Evolutionary conservation across 2,797 vertebrate genomes (phyloP), one percentile per base, ranked within the genome.

Genomic region (Falco peregrinus): DNA sequence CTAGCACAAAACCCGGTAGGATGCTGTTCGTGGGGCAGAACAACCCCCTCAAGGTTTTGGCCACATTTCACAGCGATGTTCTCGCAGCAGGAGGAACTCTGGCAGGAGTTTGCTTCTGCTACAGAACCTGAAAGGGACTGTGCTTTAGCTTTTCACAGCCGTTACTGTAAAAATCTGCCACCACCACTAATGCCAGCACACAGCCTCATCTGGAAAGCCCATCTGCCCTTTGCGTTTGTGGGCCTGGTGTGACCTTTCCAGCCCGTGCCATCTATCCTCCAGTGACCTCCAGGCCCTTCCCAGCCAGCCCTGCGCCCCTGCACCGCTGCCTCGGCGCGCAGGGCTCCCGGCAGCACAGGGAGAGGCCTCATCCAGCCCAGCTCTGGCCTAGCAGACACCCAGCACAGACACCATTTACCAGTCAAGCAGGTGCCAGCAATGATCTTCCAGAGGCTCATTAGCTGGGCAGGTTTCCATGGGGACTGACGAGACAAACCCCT

Each of bases 301-400:
- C 37, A 54, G 45, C 60, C 22, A 13, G 59, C 21, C 48, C 35
- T 56, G 11, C 67, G 56, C 7, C 41, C 63, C 48, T 31, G 57
- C 20, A 45, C 57, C 2, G 0, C 51, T n/a, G 78, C n/a, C 63
- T 39, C 48, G 0, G 5, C 2, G 6, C 1, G 41, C 47, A 41
- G 64, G 53, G 48, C 41, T 10, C 69, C 22, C 0, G 4, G 12
- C 21, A 33, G 24, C 0, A 2, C 6, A 4, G 28, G 17, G 4
- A 19, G 70, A 35, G 43, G 45, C 2, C 1, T 13, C 35, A 31
- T 7, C 59, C 5, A n/a, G 37, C 45, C 45, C 11, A 28, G 9
- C 22, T 43, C 35, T 28, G 80, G 43, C 31, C 11, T 5, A 50
- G 73, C 78, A 68, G 18, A 37, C 1, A 15, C 82, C 33, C 41